phyloP scores from a whole-genome alignment of 1,140 invertebrate species.

The Lanistes nyassanus region DNA sequence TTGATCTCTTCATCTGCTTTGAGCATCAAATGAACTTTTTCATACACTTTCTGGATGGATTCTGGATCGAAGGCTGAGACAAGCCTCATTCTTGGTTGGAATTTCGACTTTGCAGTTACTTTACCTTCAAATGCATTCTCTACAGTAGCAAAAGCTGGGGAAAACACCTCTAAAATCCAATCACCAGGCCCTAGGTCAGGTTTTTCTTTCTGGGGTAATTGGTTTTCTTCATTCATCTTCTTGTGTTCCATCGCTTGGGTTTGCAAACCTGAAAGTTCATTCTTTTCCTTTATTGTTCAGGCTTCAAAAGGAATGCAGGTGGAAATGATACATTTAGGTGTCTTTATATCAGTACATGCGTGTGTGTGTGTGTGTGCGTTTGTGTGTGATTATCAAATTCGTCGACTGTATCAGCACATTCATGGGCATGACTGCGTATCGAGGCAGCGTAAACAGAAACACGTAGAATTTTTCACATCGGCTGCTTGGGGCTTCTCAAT shows the following conservation, averaged over 20 bases:
- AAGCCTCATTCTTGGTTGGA: conserved; percentile 32
- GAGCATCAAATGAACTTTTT: conserved; percentile 39
- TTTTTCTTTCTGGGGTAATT: neutral
- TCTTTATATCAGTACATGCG: neutral
- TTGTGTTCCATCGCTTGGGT: neutral
- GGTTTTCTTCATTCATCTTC: neutral
- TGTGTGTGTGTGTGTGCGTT: neutral
- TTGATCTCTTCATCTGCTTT: conserved; percentile 43
- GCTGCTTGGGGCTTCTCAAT: too few species aligned
- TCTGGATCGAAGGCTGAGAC: conserved; percentile 41
- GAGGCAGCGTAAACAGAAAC: too few species aligned
- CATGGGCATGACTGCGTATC: neutral
- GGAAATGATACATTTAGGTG: too few species aligned
- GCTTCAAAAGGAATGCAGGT: too few species aligned
- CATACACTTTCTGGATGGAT: conserved; percentile 39
- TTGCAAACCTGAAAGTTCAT: too few species aligned
- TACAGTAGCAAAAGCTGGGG: conserved; percentile 31
- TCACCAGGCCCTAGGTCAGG: too few species aligned
- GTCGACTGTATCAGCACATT: neutral
- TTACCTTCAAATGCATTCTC: conserved; percentile 32
- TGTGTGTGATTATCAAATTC: neutral
- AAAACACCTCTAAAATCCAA: conserved; percentile 45
- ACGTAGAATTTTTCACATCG: too few species aligned
- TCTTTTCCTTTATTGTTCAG: neutral
- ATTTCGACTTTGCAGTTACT: neutral